phyloP scores from a whole-genome alignment of 2,888 invertebrate genomes.

The Drosophila anomelani region DNA sequence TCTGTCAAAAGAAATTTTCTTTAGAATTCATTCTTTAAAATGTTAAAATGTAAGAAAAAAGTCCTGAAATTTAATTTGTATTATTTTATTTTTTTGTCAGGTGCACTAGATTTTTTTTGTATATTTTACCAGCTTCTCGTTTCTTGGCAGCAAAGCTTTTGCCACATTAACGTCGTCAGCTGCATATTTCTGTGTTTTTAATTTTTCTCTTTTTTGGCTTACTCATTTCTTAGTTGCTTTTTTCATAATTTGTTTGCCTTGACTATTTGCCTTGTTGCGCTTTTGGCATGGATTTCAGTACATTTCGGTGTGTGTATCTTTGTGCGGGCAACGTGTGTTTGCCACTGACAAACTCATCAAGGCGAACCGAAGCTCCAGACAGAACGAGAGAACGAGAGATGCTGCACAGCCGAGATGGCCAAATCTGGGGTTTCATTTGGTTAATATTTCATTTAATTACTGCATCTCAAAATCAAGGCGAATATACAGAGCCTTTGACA shows the following conservation, averaged over 20 bases:
- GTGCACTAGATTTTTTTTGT: constrained; percentile 19
- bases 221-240: constrained; percentile 66
- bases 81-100: too few species aligned
- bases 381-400: not conserved
- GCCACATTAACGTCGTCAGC: constrained; percentile 67
- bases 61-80: too few species aligned
- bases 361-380: constrained; percentile 30
- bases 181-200: constrained; percentile 30
- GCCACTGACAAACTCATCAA: constrained; percentile 58
- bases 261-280: constrained; percentile 65
- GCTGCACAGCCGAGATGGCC: constrained; percentile 1
- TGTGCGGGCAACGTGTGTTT: constrained; percentile 54
- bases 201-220: constrained; percentile 44
- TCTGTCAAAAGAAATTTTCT: too few species aligned
- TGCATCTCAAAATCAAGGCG: constrained; percentile 11
- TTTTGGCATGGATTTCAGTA: constrained; percentile 44
- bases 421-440: constrained; percentile 15
- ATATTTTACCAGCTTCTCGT: not conserved
- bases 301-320: constrained; percentile 37
- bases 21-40: too few species aligned
- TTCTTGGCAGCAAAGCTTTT: constrained; percentile 47
- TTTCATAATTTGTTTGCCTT: constrained; percentile 49
- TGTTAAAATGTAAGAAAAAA: too few species aligned
- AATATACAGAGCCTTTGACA: constrained; percentile 9
- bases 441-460: constrained; percentile 53